Base-by-base conservation (phyloP, 2,797 vertebrate species). In the Megalops cyprinoides region DNA sequence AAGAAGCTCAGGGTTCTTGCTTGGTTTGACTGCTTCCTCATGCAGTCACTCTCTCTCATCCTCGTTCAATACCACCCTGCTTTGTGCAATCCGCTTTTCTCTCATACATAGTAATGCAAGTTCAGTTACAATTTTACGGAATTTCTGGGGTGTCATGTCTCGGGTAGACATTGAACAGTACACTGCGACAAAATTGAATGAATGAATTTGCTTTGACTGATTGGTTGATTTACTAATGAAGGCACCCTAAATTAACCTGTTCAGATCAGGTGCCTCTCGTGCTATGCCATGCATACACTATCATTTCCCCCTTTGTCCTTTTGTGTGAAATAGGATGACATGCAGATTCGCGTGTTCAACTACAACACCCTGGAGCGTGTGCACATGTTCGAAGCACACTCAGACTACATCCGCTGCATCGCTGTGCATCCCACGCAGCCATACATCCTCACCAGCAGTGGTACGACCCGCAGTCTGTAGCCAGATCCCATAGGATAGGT, bases 261-360 rank as follows among this genome's bases (percentile, higher is more conserved):
- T 67, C 18, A 37, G 62, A 5, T 18, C 31, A 71, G 39, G 1
- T 71, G 23, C 1, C 65, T 39, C 15, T 39, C 39, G 2, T 65
- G 44, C n/a, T 44, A 44, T 44, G 39, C 39, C 23, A 37, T 44
- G 67, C 9, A 71, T 37, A 39, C 39, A 67, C 39, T 69, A n/a
- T 23, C 8, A 23, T 4, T 73, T 74, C 28, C 15, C 15, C 2
- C 15, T 71, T 10, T n/a, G n/a, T 39, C 31, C 9, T 46, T 4
- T 18, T 77, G 48, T 81, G 31, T 25, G 42, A 73, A 9, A 0
- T 60, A 99, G 98, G 98, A 99, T 93, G 98, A 99, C 90, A 99
- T 99, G 98, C 98, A 99, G 91, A 99, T 99, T 82, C 94, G 98
- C 82, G 97, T 98, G 76, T 99, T 99, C 86, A 99, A 99, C 88